Base-by-base conservation (phyloP, 1,140 invertebrate genomes). In the Apis florea region DNA sequence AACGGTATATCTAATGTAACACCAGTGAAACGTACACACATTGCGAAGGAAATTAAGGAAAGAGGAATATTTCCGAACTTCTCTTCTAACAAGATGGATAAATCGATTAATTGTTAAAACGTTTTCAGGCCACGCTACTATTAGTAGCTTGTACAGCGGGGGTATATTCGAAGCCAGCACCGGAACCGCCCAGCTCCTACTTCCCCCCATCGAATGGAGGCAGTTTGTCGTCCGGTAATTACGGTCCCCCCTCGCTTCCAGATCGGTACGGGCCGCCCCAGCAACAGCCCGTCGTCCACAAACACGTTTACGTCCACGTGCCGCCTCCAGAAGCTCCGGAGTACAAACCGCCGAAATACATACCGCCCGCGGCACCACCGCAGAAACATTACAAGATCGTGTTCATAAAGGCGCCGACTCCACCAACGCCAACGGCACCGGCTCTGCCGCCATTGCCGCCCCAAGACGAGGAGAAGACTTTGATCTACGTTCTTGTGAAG, bases 371-470 rank as follows among this genome's bases (percentile, higher is more conserved):
- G 47, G 95, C 96, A 68, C 95, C 97, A 13, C 96, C 97, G 15
- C 97, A 97, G 90, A 98, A 98, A 89, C 97, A 98, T 90, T 98
- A 97, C 95, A 97, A 97, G 92, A 97, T 98, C 85, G 96, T 98
- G 58, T 97, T 98, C 94, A 98, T 98, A 90, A 97, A 97, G 93
- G 97, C 97, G 1, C 97, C 97, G 64, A 96, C 96, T 5, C 96
- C 96, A 76, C 96, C 96, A 4, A 95, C 96, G 15, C 96, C 96
- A 17, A 97, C 96, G 8, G 96, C 96, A 0, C 96, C 96, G 13
- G 94, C 96, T 26, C 95, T 97, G 83, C 96, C 97, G 9, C 92
- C 94, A 10, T 90, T 96, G 66, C 96, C 96, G 85, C 96, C 96
- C 31, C 96, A 96, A 89, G 96, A 97, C 85, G 97, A 98, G 93